Conservation (phyloP, 2,888 invertebrate genomes). For the Resseliella maxima region DNA sequence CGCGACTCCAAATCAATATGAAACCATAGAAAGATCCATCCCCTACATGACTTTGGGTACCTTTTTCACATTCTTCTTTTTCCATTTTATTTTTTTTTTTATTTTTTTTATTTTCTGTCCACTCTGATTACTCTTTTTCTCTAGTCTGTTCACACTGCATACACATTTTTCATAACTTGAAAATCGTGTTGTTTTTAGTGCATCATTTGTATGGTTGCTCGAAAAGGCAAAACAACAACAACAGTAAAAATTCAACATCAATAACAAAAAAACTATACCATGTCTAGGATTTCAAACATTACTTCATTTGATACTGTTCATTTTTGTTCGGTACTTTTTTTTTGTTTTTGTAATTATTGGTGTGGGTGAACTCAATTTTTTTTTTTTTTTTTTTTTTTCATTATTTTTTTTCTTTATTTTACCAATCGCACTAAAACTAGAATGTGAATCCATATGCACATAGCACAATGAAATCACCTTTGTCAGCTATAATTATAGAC, state of each 20-base stretch:
- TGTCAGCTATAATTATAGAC: not conserved
- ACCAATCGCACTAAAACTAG: not conserved
- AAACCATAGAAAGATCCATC: slow-evolving; percentile 39
- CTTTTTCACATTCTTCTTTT: not conserved
- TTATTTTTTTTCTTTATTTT: too few species aligned
- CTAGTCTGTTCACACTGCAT: too few species aligned
- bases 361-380: not conserved
- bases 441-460: not conserved
- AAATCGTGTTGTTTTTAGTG: slow-evolving; percentile 18
- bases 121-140: not conserved
- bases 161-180: slow-evolving; percentile 10
- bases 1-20: slow-evolving; percentile 54
- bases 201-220: slow-evolving; percentile 45
- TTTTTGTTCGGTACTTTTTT: not conserved
- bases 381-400: too few species aligned
- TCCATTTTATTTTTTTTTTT: not conserved
- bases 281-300: slow-evolving; percentile 9
- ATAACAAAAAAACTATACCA: not conserved
- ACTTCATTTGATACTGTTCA: slow-evolving; percentile 37
- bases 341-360: not conserved
- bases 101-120: not conserved
- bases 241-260: too few species aligned
- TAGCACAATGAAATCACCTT: not conserved
- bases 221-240: too few species aligned
- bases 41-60: not conserved